Evolutionary conservation across 2,888 invertebrate species (phyloP).

Genomic region (Nasonia oneida): DNA sequence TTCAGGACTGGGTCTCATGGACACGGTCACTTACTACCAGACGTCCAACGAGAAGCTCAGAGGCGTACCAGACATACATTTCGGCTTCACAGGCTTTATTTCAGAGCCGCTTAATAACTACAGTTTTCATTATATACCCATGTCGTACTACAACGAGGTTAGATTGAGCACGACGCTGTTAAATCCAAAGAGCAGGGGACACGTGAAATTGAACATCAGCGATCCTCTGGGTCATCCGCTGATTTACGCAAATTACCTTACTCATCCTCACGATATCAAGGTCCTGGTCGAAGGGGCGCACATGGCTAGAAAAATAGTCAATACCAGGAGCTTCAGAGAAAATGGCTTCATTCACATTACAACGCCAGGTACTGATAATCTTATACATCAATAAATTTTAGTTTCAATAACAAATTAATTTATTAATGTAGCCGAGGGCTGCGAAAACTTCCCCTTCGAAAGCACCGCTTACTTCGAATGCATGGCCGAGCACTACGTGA

Average conservation of each 20-base stretch:
- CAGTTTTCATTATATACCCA: constrained; percentile 76
- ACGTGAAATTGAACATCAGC: constrained; percentile 83
- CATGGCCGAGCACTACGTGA: background rate
- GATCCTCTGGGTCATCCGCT: constrained; percentile 87
- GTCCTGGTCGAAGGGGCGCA: constrained; percentile 14
- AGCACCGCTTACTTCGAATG: constrained; percentile 8
- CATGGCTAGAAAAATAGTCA: background rate
- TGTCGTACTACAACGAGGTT: constrained; percentile 81
- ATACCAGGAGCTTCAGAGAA: background rate
- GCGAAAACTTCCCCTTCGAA: background rate
- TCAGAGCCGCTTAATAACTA: constrained; percentile 81
- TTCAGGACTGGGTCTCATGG: background rate
- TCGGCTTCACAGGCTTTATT: background rate
- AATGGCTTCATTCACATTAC: background rate
- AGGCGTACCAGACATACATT: constrained; percentile 85
- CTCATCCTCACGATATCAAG: constrained; percentile 81
- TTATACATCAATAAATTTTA: background rate
- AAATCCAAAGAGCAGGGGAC: constrained; percentile 84
- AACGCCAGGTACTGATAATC: background rate
- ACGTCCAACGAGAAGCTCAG: constrained; percentile 63
- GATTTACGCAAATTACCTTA: constrained; percentile 86
- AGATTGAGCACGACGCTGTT: constrained; percentile 83
- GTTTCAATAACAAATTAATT: background rate
- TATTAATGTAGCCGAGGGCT: background rate
- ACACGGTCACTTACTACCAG: constrained; percentile 5